Conservation (phyloP, 2,888 invertebrate genomes). For the Patella caerulea region DNA sequence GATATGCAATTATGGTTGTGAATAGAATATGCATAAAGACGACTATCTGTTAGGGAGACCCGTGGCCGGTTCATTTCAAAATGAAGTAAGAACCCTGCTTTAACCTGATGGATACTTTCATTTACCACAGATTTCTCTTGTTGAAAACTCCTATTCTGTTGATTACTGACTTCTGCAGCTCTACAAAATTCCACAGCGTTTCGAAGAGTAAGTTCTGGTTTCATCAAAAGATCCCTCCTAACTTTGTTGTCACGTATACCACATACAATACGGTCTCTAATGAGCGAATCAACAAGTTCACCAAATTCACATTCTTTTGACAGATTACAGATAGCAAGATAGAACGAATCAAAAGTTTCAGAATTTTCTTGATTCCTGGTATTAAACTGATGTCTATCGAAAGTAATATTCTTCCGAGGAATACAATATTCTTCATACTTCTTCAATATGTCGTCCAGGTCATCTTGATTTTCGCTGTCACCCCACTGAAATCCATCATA, state of each 20-base stretch:
- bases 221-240: slow-evolving; percentile 5
- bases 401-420: slow-evolving; percentile 15
- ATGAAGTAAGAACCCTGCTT: too few relatives aligned
- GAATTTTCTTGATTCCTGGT: slow-evolving; percentile 6
- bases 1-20: too few relatives aligned
- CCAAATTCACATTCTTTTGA: slow-evolving; percentile 21
- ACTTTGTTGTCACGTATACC: slow-evolving; percentile 16
- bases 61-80: too few relatives aligned
- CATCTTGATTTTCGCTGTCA: background rate
- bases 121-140: too few relatives aligned
- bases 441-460: background rate
- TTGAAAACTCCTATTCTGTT: background rate
- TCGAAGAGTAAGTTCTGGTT: slow-evolving; percentile 13
- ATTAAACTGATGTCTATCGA: slow-evolving; percentile 21
- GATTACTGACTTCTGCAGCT: slow-evolving; percentile 15
- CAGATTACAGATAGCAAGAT: slow-evolving; percentile 2
- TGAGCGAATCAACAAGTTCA: slow-evolving; percentile 9
- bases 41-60: too few relatives aligned
- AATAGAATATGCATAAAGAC: too few relatives aligned
- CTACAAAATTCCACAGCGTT: slow-evolving; percentile 18
- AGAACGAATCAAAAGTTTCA: slow-evolving; percentile 19
- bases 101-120: too few relatives aligned
- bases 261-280: slow-evolving; percentile 24
- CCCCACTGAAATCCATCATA: background rate
- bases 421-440: slow-evolving; percentile 14